These are phyloP conservation scores for Ictidomys tridecemlineatus DNA, from an alignment of 2,113 vertebrate genomes.

Conservation along the genomic window DNA sequence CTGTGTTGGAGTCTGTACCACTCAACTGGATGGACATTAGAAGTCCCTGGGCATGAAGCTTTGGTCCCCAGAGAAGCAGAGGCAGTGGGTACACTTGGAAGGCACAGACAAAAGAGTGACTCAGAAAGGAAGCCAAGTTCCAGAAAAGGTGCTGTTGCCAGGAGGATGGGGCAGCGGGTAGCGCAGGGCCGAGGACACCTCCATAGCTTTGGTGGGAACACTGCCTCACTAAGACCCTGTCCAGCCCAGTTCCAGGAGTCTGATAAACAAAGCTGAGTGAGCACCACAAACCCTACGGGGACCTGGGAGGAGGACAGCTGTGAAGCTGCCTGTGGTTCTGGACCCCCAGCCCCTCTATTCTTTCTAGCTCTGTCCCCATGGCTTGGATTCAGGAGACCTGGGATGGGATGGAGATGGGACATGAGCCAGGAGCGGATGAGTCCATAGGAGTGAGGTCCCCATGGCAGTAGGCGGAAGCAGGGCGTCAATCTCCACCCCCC, in stretches of 20 bases:
- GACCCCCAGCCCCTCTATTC: background rate
- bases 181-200: background rate
- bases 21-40: background rate
- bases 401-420: background rate
- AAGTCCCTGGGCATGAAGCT: background rate
- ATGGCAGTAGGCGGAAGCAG: background rate
- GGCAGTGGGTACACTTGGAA: background rate
- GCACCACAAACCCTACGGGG: background rate
- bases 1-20: background rate
- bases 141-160: background rate
- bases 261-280: background rate
- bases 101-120: background rate
- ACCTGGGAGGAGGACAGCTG: background rate
- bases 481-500: background rate
- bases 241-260: background rate
- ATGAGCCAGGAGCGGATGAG: background rate
- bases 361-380: background rate
- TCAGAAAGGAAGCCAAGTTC: background rate
- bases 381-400: background rate
- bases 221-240: too few relatives aligned
- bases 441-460: too few relatives aligned
- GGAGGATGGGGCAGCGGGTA: background rate
- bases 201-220: background rate
- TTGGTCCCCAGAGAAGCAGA: too few relatives aligned
- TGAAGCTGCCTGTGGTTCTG: background rate